Evolutionary conservation across 1,140 invertebrate genomes (phyloP), one percentile per base, ranked within the genome.

Genomic region (Macrosteles quadrilineatus): DNA sequence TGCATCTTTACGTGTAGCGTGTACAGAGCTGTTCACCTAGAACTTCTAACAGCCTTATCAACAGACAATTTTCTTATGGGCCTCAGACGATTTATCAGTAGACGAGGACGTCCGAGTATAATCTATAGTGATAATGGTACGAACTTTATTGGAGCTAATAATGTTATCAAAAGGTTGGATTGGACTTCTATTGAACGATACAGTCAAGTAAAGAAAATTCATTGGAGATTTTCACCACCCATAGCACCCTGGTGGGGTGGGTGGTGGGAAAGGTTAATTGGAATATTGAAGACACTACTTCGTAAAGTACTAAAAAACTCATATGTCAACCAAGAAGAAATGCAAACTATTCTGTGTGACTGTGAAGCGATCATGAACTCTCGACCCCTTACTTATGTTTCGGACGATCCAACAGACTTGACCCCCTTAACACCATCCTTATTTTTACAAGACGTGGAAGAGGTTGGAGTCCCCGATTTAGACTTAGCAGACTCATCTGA

Each of bases 111-210:
- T 69, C 79, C 78, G 1, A 47, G 45, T 1, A 74, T 74, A 0
- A 77, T 84, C 11, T 82, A 77, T 55, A 79, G 74, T 45, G 79
- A 83, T 67, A 82, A 83, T 67, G 81, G 77, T 0, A 78, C 73
- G 6, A 81, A 79, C 71, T 81, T 81, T 65, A 65, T 57, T 12
- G 74, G 76, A 2, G 62, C 73, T 25, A 63, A 71, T 50, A 80
- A 79, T 66, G 40, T 67, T 40, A 75, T 79, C 6, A 64, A n/a
- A 47, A 68, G 66, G 40, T 23, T 80, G 17, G 73, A 81, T 70
- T 80, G 77, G 76, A 55, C 72, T 17, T 23, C 53, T 32, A 72
- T 78, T 9, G 21, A 23, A 6, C 72, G 69, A 50, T 69, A 73
- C 19, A 75, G 69, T 47, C 19, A 70, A 2, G 72, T 62, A 0